Base-by-base conservation (phyloP, 2,888 invertebrate genomes). In the Megalurothrips usitatus region DNA sequence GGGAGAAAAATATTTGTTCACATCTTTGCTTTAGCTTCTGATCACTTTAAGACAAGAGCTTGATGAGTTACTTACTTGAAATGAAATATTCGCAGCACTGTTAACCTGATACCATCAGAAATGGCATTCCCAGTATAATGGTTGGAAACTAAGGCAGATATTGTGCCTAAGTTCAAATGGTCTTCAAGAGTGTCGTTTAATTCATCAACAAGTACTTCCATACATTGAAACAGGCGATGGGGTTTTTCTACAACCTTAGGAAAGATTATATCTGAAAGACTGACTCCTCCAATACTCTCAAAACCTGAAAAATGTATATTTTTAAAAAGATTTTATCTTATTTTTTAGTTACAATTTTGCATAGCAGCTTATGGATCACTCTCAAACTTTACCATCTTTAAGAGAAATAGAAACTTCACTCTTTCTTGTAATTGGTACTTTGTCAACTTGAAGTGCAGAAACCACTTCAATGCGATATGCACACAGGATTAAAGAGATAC, bases 401-500 rank as follows among this genome's bases (percentile, higher is more conserved):
- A 58, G 3, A 75, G 23, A 26, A 26, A 75, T 12, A 9, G 23
- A 26, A 75, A 9, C 58, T 19, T 75, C 11, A 26, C 68, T 26
- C 19, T 75, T 75, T 12, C 26, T 26, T 23, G 26, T 10, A 9
- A 75, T 12, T 23, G 23, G 10, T 9, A 6, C 23, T 26, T 75
- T 75, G 1, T 23, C 68, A 26, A 17, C 10, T 49, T 6, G 19
- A 12, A 49, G 23, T 10, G 68, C 8, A 23, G 8, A 23, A 75
- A 23, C 68, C 6, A 75, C 68, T 75, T 75, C 68, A 75, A 75
- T 23, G 26, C 68, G 26, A 26, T 75, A 75, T 75, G 68, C 68
- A 75, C 68, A 75, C 0, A 75, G 68, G 26, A 75, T 75, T 26
- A 75, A 75, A 26, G 68, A 75, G 26, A 75, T 26, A 26, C 68